phyloP scores from a whole-genome alignment of 1,140 invertebrate species.

The Dryas iulia region DNA sequence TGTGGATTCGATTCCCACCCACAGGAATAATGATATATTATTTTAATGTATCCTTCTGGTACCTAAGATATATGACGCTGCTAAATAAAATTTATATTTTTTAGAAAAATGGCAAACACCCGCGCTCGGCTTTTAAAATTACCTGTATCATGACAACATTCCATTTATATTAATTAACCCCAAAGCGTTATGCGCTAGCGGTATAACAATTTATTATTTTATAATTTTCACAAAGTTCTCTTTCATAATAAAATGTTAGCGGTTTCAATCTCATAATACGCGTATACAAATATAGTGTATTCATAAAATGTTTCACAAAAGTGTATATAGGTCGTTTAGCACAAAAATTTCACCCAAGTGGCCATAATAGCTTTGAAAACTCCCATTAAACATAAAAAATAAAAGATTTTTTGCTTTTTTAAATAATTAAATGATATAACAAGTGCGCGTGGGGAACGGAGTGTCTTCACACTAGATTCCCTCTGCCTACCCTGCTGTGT shows the following conservation, averaged over 20 bases:
- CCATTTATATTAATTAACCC: constrained; percentile 1
- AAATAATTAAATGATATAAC: background rate
- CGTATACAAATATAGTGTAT: background rate
- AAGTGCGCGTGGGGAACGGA: too few species aligned
- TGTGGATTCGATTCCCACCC: too few species aligned
- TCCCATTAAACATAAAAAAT: background rate
- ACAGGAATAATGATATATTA: too few species aligned
- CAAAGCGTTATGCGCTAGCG: background rate
- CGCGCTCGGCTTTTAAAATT: background rate
- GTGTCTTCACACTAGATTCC: too few species aligned
- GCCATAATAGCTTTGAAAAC: background rate
- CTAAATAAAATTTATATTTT: background rate
- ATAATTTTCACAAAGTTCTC: background rate
- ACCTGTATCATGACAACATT: background rate
- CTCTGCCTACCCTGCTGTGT: too few species aligned
- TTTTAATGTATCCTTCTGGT: too few species aligned
- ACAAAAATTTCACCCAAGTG: background rate
- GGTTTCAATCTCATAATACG: background rate
- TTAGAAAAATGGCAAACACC: background rate
- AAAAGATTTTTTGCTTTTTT: background rate
- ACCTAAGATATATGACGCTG: too few species aligned
- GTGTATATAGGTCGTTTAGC: background rate
- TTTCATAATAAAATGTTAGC: background rate
- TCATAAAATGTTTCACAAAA: background rate
- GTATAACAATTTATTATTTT: background rate